phyloP scores from a whole-genome alignment of 2,797 vertebrate species.

The Furcifer pardalis region DNA sequence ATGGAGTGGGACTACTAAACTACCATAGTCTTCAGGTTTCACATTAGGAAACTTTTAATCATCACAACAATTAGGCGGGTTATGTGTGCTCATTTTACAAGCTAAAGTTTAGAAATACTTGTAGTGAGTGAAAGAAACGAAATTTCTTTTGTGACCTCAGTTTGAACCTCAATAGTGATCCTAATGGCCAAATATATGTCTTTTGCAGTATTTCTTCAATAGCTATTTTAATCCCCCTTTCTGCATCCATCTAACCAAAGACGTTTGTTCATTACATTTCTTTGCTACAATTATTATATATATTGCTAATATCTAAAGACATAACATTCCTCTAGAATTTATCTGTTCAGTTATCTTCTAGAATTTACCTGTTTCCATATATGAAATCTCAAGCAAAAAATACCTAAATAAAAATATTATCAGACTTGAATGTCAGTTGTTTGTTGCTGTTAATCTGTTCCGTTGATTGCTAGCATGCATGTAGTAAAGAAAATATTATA shows the following conservation, averaged over 20 bases:
- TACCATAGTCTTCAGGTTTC: background rate
- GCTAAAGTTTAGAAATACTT: conserved; percentile 15
- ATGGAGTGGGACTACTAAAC: background rate
- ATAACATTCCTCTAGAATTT: background rate
- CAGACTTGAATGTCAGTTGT: background rate
- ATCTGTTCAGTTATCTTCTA: background rate
- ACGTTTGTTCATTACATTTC: background rate
- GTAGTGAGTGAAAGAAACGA: conserved; percentile 14
- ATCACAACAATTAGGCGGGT: conserved; percentile 10
- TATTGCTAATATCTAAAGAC: background rate
- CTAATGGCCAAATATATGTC: background rate
- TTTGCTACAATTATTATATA: background rate
- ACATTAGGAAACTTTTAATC: conserved; percentile 20
- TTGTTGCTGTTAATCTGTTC: too few species aligned
- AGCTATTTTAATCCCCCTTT: background rate
- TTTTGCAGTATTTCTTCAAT: conserved; percentile 7
- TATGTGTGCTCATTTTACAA: conserved; percentile 29
- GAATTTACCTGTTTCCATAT: background rate
- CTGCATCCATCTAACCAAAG: background rate
- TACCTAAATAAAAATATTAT: background rate
- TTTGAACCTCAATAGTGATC: conserved; percentile 27
- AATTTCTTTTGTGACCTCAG: conserved; percentile 5
- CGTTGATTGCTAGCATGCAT: too few species aligned
- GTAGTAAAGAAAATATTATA: too few species aligned
- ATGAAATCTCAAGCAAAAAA: background rate